Conservation (phyloP, 2,113 vertebrate species). For the Thoracochromis brauschi region DNA sequence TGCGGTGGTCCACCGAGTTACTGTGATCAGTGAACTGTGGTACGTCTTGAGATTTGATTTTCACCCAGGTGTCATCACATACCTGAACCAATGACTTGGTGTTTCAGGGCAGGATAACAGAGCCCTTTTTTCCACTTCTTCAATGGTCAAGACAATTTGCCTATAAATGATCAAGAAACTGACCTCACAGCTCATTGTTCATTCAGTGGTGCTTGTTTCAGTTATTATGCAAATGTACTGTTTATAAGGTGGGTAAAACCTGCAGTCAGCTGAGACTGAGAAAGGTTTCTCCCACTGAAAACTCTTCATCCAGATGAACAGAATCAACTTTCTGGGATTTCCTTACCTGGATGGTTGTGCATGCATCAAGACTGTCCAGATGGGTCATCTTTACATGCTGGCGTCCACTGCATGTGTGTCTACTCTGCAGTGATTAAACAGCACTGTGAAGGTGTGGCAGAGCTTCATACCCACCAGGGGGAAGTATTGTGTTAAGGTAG, state of each 20-base stretch:
- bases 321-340: neutral
- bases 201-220: neutral
- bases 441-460: neutral
- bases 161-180: neutral
- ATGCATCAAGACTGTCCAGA: neutral
- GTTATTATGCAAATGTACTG: neutral
- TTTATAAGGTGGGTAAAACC: neutral
- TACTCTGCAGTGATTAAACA: neutral
- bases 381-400: neutral
- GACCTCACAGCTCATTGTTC: neutral
- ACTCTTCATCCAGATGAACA: neutral
- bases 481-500: neutral
- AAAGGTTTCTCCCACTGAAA: neutral
- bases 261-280: neutral
- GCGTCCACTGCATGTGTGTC: neutral
- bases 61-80: neutral
- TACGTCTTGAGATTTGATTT: neutral
- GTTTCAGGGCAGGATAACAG: neutral
- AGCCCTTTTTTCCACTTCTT: neutral
- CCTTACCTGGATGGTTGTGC: neutral
- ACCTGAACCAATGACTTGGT: neutral
- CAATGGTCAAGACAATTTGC: neutral
- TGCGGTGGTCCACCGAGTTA: fast-evolving
- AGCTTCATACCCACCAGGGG: conserved; percentile 3
- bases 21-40: neutral